Percentiles rank a stretch among this genome's conserved stretches.
Evolutionary conservation across 2,113 vertebrate genomes (phyloP).

Genomic region (Tauraco erythrolophus): DNA sequence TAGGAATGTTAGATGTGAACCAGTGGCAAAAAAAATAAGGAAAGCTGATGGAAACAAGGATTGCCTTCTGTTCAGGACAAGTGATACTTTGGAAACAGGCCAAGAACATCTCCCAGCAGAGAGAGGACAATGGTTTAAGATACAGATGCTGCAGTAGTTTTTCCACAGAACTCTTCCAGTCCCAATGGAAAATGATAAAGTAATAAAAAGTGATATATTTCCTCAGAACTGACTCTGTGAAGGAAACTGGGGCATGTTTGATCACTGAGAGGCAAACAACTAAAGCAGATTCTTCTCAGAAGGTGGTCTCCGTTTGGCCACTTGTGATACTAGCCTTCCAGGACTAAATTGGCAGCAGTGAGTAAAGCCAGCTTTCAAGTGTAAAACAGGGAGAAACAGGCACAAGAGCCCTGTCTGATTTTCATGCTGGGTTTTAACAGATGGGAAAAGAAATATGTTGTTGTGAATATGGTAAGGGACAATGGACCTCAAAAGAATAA

Average conservation of each 20-base stretch:
- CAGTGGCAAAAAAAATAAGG: not conserved
- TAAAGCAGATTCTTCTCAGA: slow-evolving; percentile 1
- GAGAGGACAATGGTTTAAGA: not conserved
- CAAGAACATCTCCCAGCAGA: not conserved
- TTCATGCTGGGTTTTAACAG: not conserved
- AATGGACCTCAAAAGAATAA: not conserved
- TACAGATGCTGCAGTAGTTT: not conserved
- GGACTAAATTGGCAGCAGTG: not conserved
- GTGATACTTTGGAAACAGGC: not conserved
- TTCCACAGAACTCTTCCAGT: not conserved
- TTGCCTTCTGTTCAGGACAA: not conserved
- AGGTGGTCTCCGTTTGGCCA: not conserved
- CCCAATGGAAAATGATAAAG: not conserved
- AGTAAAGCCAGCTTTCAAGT: not conserved
- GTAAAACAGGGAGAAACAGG: not conserved
- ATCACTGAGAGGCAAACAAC: not conserved
- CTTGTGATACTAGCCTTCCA: not conserved
- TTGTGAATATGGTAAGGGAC: not conserved
- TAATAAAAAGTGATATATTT: not conserved
- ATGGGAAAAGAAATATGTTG: not conserved
- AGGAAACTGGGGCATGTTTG: not conserved
- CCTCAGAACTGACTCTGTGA: not conserved
- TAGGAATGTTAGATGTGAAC: not conserved
- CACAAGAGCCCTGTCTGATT: not conserved
- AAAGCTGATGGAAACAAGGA: not conserved